phyloP scores from a whole-genome alignment of 2,888 invertebrate genomes.

The Unio pictorum region DNA sequence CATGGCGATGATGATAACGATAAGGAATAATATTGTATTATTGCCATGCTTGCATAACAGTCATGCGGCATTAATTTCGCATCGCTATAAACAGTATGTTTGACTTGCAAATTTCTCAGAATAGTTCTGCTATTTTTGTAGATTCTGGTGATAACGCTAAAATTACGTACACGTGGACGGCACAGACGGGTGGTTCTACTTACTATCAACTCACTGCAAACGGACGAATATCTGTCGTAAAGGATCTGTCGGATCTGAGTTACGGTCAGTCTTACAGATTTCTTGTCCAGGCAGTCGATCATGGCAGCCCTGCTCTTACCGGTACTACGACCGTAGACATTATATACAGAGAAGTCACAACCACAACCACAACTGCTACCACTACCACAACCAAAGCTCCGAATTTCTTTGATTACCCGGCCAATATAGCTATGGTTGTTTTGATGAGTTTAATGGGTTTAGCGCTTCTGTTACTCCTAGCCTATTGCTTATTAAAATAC shows the following conservation, averaged over 20 bases:
- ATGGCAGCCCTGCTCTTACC: conserved; percentile 23
- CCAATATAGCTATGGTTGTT: conserved; percentile 12
- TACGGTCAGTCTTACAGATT: conserved; percentile 27
- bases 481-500: conserved; percentile 5
- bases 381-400: neutral
- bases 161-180: conserved; percentile 15
- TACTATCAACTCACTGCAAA: conserved; percentile 15
- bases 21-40: no score
- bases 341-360: conserved; percentile 18
- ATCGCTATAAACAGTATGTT: no score
- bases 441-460: conserved; percentile 4
- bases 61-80: neutral
- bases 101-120: no score
- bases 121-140: neutral
- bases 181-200: neutral
- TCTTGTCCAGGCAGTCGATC: conserved; percentile 28
- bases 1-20: no score
- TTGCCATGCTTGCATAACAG: neutral
- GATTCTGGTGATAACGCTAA: conserved; percentile 22
- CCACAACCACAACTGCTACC: conserved; percentile 1
- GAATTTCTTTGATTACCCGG: conserved; percentile 15
- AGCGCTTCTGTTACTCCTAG: neutral
- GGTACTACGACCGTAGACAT: conserved; percentile 30
- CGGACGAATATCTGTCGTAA: conserved; percentile 7
- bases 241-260: conserved; percentile 13